Conservation (phyloP, 2,797 vertebrate genomes). For the Hephaestus fuliginosus region DNA sequence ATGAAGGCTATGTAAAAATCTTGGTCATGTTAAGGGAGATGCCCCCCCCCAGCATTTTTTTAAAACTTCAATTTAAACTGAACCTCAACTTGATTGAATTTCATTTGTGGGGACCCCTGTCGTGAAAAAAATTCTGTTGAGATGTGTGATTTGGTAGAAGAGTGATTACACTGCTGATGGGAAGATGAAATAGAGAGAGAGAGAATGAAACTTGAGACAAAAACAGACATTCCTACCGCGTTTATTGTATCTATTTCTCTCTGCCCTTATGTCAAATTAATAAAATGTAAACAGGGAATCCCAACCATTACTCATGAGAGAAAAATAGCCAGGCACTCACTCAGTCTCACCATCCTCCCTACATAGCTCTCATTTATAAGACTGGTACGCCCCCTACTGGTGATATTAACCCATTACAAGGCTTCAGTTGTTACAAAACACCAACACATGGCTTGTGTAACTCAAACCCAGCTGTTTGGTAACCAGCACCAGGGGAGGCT, state of each 20-base stretch:
- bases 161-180: background rate
- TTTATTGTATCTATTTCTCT: constrained; percentile 12
- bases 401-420: constrained; percentile 41
- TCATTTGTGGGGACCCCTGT: constrained; percentile 27
- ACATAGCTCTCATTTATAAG: constrained; percentile 44
- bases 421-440: constrained; percentile 73
- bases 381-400: constrained; percentile 68
- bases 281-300: constrained; percentile 53
- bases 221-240: background rate
- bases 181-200: background rate
- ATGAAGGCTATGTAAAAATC: constrained; percentile 59
- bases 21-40: constrained; percentile 28
- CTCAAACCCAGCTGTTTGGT: constrained; percentile 71
- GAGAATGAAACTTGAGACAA: background rate
- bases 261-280: constrained; percentile 6
- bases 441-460: constrained; percentile 71
- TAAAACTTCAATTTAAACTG: constrained; percentile 30
- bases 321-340: background rate
- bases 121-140: constrained; percentile 4
- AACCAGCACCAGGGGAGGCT: constrained; percentile 11
- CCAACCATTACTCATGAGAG: constrained; percentile 42
- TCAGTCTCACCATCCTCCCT: background rate
- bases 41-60: constrained; percentile 1
- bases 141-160: constrained; percentile 20
- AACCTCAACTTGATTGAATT: constrained; percentile 48